These are phyloP conservation scores for Acanthisitta chloris DNA, from an alignment of 2,113 vertebrate species.

Conservation along the genomic window DNA sequence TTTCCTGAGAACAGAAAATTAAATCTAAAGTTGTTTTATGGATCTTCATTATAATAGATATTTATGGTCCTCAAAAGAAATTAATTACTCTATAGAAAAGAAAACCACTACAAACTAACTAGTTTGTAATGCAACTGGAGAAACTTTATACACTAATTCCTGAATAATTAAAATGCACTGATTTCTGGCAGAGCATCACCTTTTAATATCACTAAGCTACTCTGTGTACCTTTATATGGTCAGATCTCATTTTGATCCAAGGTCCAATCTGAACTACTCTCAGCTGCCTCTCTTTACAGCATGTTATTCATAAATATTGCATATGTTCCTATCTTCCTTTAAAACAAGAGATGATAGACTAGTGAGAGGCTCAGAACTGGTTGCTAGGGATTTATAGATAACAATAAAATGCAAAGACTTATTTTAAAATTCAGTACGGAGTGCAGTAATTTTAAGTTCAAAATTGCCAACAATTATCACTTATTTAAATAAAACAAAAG, in stretches of 20 bases:
- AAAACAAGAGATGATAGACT: neutral
- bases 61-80: neutral
- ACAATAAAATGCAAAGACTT: conserved; percentile 11
- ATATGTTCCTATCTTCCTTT: neutral
- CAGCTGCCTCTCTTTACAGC: neutral
- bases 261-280: neutral
- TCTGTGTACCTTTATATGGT: neutral
- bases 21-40: neutral
- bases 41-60: neutral
- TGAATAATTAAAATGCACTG: neutral
- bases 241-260: neutral
- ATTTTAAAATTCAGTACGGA: neutral
- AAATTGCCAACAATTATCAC: conserved; percentile 34
- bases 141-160: neutral
- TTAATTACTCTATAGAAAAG: neutral
- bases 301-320: conserved; percentile 1
- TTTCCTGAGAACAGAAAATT: neutral
- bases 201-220: neutral
- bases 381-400: conserved; percentile 19
- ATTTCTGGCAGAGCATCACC: neutral
- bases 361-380: neutral
- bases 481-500: conserved; percentile 42
- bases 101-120: neutral
- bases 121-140: neutral
- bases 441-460: neutral